Evolutionary conservation across 2,797 vertebrate genomes (phyloP).

Genomic region (Anableps anableps): DNA sequence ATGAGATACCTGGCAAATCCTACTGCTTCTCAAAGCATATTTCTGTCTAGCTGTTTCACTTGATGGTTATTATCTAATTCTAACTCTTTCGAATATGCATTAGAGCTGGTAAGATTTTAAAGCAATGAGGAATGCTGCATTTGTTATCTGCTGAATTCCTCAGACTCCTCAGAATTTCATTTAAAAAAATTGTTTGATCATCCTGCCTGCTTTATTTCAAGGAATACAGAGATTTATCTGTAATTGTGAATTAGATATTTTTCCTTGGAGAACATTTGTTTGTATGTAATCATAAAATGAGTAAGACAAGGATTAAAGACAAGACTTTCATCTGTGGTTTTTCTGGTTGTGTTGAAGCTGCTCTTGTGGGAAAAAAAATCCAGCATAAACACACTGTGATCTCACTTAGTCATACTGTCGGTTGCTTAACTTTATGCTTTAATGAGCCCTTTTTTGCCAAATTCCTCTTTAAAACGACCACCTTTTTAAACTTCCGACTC

Average conservation of each 20-base stretch:
- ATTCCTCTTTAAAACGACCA: slow-evolving; percentile 11
- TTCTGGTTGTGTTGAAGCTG: slow-evolving; percentile 2
- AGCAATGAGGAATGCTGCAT: slow-evolving; percentile 22
- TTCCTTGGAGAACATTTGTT: not conserved
- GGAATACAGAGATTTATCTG: not conserved
- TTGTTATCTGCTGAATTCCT: slow-evolving; percentile 2
- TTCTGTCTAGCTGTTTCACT: slow-evolving; percentile 22
- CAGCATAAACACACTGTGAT: slow-evolving; percentile 2
- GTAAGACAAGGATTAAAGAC: too few relatives aligned
- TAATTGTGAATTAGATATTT: not conserved
- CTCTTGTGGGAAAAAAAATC: slow-evolving; percentile 30
- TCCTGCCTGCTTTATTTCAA: not conserved
- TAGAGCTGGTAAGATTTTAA: slow-evolving; percentile 20
- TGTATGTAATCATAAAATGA: not conserved
- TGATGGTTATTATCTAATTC: slow-evolving; percentile 23
- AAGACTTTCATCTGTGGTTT: slow-evolving; percentile 9
- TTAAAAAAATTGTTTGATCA: not conserved
- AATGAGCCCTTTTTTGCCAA: not conserved
- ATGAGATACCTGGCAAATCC: slow-evolving; percentile 36
- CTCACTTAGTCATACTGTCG: slow-evolving; percentile 10
- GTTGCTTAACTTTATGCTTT: not conserved
- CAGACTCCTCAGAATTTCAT: not conserved
- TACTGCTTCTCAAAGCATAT: slow-evolving; percentile 30
- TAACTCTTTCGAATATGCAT: slow-evolving; percentile 14
- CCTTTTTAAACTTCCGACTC: not conserved